These are phyloP conservation scores for Papilio glaucus DNA, from an alignment of 1,140 invertebrate species.

Conservation along the genomic window DNA sequence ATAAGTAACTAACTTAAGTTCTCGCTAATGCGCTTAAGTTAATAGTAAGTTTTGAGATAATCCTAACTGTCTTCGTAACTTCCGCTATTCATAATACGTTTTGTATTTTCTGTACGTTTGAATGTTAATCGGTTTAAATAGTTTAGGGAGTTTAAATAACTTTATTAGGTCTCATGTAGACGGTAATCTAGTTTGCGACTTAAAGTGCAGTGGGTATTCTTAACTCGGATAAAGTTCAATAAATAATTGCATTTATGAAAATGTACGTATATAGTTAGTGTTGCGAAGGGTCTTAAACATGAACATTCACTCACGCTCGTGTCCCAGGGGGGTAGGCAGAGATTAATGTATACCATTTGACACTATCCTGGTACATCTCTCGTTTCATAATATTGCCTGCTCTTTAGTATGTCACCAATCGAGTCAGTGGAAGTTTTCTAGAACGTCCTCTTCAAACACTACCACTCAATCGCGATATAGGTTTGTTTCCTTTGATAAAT, in stretches of 20 bases:
- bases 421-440: no score
- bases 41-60: background rate
- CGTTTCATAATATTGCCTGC: no score
- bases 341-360: no score
- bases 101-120: background rate
- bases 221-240: background rate
- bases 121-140: slow-evolving; percentile 23
- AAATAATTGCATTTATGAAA: background rate
- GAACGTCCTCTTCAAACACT: no score
- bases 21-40: background rate
- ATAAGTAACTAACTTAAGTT: no score
- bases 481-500: no score
- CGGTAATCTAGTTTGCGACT: background rate
- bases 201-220: background rate
- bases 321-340: no score
- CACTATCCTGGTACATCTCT: no score
- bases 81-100: background rate
- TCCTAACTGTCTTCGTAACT: background rate
- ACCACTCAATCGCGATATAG: no score
- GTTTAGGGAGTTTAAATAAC: slow-evolving; percentile 8
- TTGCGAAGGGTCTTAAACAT: background rate
- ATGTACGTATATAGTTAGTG: background rate
- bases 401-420: no score
- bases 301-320: background rate
- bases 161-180: background rate